Evolutionary conservation across 1,140 invertebrate species (phyloP).

Genomic region (Atta texana): DNA sequence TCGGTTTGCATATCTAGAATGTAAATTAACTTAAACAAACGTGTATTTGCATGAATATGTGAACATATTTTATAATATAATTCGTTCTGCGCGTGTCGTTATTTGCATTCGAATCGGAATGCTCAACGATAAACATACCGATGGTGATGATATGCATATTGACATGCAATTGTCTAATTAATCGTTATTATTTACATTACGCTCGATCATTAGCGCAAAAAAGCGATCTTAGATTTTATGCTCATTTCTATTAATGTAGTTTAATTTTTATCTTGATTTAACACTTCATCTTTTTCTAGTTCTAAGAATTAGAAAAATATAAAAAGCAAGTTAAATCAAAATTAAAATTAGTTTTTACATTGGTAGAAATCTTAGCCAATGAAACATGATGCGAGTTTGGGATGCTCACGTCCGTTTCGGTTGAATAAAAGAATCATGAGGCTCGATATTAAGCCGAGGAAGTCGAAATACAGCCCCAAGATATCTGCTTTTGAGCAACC

Average conservation of each 20-base stretch:
- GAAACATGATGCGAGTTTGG: not conserved
- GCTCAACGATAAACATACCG: not conserved
- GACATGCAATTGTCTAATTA: constrained; percentile 41
- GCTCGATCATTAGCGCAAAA: not conserved
- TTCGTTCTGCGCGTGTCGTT: not conserved
- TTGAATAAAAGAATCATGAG: not conserved
- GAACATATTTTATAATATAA: constrained; percentile 43
- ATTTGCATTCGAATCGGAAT: constrained; percentile 12
- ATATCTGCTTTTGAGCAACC: constrained; percentile 21
- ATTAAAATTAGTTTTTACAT: no score
- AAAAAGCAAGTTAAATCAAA: no score
- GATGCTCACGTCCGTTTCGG: not conserved
- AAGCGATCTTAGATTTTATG: not conserved
- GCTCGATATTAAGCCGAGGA: constrained; percentile 16
- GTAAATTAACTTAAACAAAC: constrained; percentile 51
- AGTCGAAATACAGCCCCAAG: constrained; percentile 20
- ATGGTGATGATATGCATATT: constrained; percentile 12
- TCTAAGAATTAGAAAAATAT: no score
- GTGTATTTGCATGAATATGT: constrained; percentile 42
- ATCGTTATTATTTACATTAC: not conserved
- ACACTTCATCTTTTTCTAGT: not conserved
- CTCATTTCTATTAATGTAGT: no score
- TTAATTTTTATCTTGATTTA: no score
- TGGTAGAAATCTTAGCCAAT: not conserved
- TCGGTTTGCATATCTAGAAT: constrained; percentile 36